Base-by-base conservation (phyloP, 2,888 invertebrate genomes). In the Luffia ferchaultella region DNA sequence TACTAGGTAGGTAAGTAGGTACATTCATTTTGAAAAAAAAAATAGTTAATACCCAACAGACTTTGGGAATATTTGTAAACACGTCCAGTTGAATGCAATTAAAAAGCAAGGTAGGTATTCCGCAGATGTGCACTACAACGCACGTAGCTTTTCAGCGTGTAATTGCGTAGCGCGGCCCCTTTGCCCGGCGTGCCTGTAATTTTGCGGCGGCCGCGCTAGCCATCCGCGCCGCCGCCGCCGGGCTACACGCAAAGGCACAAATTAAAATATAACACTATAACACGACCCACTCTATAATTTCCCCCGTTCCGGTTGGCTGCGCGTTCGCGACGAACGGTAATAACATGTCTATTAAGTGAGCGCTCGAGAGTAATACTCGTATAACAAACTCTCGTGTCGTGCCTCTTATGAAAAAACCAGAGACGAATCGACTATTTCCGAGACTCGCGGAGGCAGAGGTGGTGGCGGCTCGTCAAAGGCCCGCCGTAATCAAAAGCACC, bases 401-500 rank as follows among this genome's bases (percentile, higher is more conserved):
- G 58, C 30, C 30, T 30, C 30, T 30, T 12, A 12, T 30, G 73
- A 75, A 73, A 55, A 78, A 78, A 73, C 65, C 66, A 70, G 66
- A 72, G 75, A 76, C 73, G 74, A 80, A 79, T 80, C 77, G 76
- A 78, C 73, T 79, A 79, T 77, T 79, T 77, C 65, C 70, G 12
- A 76, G 76, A 76, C 77, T 76, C 74, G 76, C 70, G 73, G 67
- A 68, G 70, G 65, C 69, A 76, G 77, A 77, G 79, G 51, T 47
- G n/a, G 49, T 30, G 46, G 80, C 73, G 52, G 50, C 53, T 42
- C 70, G 66, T 79, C 78, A 82, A 83, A 80, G 78, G 78, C 75
- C 65, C 68, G 68, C 62, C 62, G 68, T 73, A 82, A 84, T 85
- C 82, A 85, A 85, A 85, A 78, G 75, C 67, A 67, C 84, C 83